Conservation (phyloP, 2,888 invertebrate species). For the Caenorhabditis angaria region DNA sequence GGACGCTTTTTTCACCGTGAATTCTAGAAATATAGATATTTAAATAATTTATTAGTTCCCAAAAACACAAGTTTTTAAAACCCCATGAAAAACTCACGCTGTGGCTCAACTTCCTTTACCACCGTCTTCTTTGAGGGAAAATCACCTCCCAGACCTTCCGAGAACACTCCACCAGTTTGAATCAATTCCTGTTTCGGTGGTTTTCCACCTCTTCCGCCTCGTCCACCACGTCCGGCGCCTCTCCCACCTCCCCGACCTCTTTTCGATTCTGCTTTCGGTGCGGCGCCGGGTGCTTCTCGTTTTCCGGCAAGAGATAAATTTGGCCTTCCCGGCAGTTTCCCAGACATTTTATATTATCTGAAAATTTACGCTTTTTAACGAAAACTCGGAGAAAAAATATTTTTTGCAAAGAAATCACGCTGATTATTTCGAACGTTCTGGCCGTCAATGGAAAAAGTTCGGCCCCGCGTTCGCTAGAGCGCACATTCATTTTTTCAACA, state of each 20-base stretch:
- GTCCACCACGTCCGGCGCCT: constrained; percentile 15
- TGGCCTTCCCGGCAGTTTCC: constrained; percentile 36
- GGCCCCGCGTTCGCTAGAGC: no score
- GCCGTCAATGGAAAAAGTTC: no score
- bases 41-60: background rate
- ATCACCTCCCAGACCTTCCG: constrained; percentile 44
- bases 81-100: constrained; percentile 14
- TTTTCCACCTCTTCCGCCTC: constrained; percentile 24
- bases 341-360: no score
- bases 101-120: constrained; percentile 12
- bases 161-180: constrained; percentile 52
- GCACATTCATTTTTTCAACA: no score
- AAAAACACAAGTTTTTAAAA: no score
- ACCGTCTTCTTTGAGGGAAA: constrained; percentile 25
- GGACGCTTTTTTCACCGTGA: background rate
- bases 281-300: constrained; percentile 25
- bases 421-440: no score
- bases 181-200: constrained; percentile 46
- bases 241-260: constrained; percentile 35
- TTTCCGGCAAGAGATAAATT: constrained; percentile 53
- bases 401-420: no score
- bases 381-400: no score
- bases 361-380: no score
- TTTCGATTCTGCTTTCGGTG: constrained; percentile 7
- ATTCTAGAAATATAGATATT: background rate